These are phyloP conservation scores for Engraulis encrasicolus DNA, from an alignment of 2,113 vertebrate species.

Conservation along the genomic window DNA sequence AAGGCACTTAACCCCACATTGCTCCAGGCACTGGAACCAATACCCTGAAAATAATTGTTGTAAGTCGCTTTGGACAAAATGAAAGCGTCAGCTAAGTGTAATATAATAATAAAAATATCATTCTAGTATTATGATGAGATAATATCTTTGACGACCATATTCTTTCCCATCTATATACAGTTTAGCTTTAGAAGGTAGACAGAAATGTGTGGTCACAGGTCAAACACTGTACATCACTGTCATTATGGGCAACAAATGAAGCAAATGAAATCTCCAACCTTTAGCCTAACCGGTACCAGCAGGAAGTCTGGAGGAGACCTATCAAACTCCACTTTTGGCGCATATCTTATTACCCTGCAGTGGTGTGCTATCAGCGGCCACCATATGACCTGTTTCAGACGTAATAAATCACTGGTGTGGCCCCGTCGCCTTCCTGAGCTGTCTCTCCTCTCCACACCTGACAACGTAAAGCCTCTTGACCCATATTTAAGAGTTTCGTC, in stretches of 20 bases:
- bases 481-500: conserved; percentile 6
- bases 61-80: too few relatives aligned
- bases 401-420: conserved; percentile 12
- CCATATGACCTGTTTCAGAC: neutral
- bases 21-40: too few relatives aligned
- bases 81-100: too few relatives aligned
- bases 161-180: conserved; percentile 47
- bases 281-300: neutral
- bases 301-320: conserved; percentile 22
- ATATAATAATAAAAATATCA: too few relatives aligned
- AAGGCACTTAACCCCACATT: too few relatives aligned
- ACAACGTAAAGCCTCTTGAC: neutral
- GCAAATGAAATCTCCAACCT: conserved; percentile 33
- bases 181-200: conserved; percentile 44
- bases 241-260: conserved; percentile 36
- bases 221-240: conserved; percentile 46
- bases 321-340: conserved; percentile 7
- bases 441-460: neutral
- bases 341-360: conserved; percentile 28
- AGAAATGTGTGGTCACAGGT: conserved; percentile 36
- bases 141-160: conserved; percentile 49
- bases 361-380: neutral
- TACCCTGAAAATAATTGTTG: too few relatives aligned
- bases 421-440: neutral
- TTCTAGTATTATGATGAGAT: too few relatives aligned